Evolutionary conservation across 2,797 vertebrate species (phyloP), one percentile per base, ranked within the genome.

Genomic region (Harpagifer antarcticus): DNA sequence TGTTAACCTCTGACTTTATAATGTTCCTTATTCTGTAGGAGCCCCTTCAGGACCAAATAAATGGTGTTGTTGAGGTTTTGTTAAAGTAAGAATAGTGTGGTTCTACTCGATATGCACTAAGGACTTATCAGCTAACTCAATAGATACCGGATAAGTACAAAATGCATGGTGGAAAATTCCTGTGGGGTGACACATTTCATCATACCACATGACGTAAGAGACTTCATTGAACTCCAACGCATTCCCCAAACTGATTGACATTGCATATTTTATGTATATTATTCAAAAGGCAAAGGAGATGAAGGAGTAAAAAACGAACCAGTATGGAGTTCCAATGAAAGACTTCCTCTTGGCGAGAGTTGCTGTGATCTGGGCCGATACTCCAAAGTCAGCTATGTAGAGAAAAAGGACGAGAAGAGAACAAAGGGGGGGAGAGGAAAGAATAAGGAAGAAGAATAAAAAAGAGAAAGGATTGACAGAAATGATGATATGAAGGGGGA

Each of bases 271-370:
- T n/a, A n/a, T n/a, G n/a, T n/a, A n/a, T n/a, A n/a, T n/a, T n/a
- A n/a, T n/a, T n/a, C n/a, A n/a, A n/a, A n/a, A n/a, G n/a, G n/a
- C n/a, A n/a, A 43, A 2, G 8, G 33, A 77, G 42, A 4, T 14
- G 3, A 55, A 20, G 14, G 14, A 56, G 42, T 59, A 65, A 64
- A 69, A 72, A 67, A 72, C 89, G 97, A 94, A 99, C 98, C 98
- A 99, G 91, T 99, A 99, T 13, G 98, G 98, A 2, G 98, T 99
- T 91, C 98, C 98, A 90, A 99, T 99, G 92, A 99, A 99, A 6
- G 98, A 99, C 91, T 99, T 99, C 93, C 98, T 96, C 93, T 99
- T 99, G 74, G 98, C 98, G 77, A 99, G 96, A 52, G 98, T 99
- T 48, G 97, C 97, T 80, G 98, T 99, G 94, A 99, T 99, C 94